These are phyloP conservation scores for Oncopodura yosiiana DNA, from an alignment of 1,140 invertebrate genomes.

Conservation along the genomic window DNA sequence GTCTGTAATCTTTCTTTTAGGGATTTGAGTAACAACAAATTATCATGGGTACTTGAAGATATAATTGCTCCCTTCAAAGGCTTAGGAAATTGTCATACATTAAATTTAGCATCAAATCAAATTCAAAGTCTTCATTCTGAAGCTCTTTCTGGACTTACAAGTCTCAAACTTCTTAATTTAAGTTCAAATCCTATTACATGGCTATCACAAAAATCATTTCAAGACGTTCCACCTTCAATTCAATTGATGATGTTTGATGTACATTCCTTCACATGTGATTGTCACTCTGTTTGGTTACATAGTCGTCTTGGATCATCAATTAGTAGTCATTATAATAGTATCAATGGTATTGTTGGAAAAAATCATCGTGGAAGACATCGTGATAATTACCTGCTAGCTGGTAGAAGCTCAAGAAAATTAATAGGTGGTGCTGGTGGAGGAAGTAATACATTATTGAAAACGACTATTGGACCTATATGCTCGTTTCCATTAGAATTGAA, in stretches of 20 bases:
- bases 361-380: neutral
- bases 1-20: conserved; percentile 40
- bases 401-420: conserved; percentile 11
- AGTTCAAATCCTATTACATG: conserved; percentile 67
- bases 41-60: conserved; percentile 84
- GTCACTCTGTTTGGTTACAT: conserved; percentile 27
- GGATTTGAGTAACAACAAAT: conserved; percentile 68
- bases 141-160: conserved; percentile 65
- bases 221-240: conserved; percentile 7
- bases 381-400: neutral
- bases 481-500: conserved; percentile 15
- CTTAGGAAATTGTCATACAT: conserved; percentile 55
- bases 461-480: conserved; percentile 6
- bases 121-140: conserved; percentile 77
- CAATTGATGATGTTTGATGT: conserved; percentile 22
- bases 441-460: too few relatives aligned
- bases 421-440: neutral
- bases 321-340: neutral
- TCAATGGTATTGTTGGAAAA: neutral
- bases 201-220: conserved; percentile 48
- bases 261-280: conserved; percentile 28
- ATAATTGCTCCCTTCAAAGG: conserved; percentile 65
- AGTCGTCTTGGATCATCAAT: conserved; percentile 1
- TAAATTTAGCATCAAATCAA: conserved; percentile 68
- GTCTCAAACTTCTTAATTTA: conserved; percentile 60